A percentile compares a stretch with the other conserved stretches of the same genome.
phyloP scores from a whole-genome alignment of 2,888 invertebrate genomes.

The Cordylochernes scorpioides region DNA sequence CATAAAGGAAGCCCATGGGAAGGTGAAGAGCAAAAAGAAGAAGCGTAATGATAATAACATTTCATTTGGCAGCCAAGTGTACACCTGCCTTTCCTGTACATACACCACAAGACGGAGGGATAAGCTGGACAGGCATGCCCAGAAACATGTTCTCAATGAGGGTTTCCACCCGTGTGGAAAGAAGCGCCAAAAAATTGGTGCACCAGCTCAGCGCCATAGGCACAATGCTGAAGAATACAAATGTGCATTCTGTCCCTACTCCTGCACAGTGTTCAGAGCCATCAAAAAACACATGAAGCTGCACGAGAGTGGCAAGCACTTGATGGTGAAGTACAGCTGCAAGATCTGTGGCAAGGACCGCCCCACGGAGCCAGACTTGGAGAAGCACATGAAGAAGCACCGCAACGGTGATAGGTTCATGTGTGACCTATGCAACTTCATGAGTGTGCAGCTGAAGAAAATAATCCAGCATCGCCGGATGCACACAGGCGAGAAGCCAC shows the following conservation, averaged over 20 bases:
- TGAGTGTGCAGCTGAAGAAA: slow-evolving; percentile 31
- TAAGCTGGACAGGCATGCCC: slow-evolving; percentile 25
- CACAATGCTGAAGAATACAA: slow-evolving; percentile 28
- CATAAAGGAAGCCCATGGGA: slow-evolving; percentile 20
- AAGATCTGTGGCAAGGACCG: slow-evolving; percentile 31
- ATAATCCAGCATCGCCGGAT: slow-evolving; percentile 31
- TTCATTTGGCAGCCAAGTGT: slow-evolving; percentile 13
- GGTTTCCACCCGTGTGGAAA: slow-evolving; percentile 26
- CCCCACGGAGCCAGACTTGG: slow-evolving; percentile 26
- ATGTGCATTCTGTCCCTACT: slow-evolving; percentile 29
- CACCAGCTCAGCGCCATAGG: slow-evolving; percentile 23
- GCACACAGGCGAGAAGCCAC: slow-evolving; percentile 32
- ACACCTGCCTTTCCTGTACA: slow-evolving; percentile 18
- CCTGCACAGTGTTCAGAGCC: slow-evolving; percentile 31
- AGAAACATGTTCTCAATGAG: slow-evolving; percentile 22
- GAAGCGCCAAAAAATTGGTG: slow-evolving; percentile 19
- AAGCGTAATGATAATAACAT: no score
- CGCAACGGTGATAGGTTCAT: slow-evolving; percentile 27
- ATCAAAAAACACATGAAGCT: slow-evolving; percentile 28
- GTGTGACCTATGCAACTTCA: slow-evolving; percentile 30
- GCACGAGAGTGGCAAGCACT: slow-evolving; percentile 18
- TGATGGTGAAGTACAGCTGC: slow-evolving; percentile 21
- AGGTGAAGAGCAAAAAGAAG: slow-evolving; percentile 5
- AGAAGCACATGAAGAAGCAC: slow-evolving; percentile 29
- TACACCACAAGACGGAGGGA: slow-evolving; percentile 23